These are phyloP conservation scores for Glossophaga mutica DNA, from an alignment of 2,797 vertebrate species.

Conservation along the genomic window DNA sequence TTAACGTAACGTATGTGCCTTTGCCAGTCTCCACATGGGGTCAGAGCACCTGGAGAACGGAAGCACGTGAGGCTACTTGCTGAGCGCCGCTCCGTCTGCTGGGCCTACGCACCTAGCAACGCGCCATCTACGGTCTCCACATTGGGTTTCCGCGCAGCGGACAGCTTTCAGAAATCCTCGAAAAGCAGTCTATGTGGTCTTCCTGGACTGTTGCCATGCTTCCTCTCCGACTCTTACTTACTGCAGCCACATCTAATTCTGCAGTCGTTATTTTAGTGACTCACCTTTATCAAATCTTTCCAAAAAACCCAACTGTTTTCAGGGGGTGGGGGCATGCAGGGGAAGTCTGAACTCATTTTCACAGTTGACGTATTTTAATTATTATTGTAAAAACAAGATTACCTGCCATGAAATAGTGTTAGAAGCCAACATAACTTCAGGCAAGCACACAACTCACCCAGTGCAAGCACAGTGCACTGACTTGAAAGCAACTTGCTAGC, in stretches of 20 bases:
- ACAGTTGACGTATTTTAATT: background rate
- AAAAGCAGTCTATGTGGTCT: background rate
- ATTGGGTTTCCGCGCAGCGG: background rate
- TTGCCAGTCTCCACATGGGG: background rate
- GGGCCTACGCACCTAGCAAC: background rate
- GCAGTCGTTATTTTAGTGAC: background rate
- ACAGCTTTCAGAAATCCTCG: background rate
- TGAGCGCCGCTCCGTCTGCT: background rate
- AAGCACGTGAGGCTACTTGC: background rate
- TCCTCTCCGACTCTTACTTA: background rate
- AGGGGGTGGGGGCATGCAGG: background rate
- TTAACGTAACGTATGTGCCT: background rate
- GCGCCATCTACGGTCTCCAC: background rate
- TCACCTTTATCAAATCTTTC: slow-evolving; percentile 49
- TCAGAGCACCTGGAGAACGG: background rate
- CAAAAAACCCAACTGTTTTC: slow-evolving; percentile 33
- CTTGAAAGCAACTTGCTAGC: background rate
- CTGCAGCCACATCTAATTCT: background rate
- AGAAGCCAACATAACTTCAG: background rate
- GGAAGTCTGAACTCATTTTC: background rate
- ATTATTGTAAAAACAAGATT: background rate
- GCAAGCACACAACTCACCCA: background rate
- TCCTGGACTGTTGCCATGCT: background rate
- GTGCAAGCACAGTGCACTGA: background rate
- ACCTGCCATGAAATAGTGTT: background rate